phyloP scores from a whole-genome alignment of 92 coral and sea anemone species.

The Pocillopora meandrina region DNA sequence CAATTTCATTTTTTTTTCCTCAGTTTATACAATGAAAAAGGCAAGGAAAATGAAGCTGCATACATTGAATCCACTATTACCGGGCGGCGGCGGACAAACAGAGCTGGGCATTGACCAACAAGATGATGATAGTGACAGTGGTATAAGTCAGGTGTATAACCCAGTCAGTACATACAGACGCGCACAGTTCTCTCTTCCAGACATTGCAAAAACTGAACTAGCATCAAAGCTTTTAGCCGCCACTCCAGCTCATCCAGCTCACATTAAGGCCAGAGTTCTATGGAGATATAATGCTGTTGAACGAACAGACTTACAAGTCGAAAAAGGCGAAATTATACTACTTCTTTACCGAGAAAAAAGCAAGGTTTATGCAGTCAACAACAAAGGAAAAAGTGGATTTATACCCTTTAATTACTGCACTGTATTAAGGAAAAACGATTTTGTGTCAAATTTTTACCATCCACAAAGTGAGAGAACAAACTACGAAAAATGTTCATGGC shows the following conservation, averaged over 20 bases:
- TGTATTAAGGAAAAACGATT: slow-evolving; percentile 63
- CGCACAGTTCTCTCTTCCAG: slow-evolving; percentile 52
- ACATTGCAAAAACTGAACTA: slow-evolving; percentile 80
- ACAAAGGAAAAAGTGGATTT: slow-evolving; percentile 62
- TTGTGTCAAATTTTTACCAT: slow-evolving; percentile 6
- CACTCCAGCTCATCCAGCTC: slow-evolving; percentile 56
- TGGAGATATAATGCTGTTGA: slow-evolving; percentile 63
- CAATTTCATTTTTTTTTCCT: not conserved
- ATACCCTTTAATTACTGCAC: slow-evolving; percentile 84
- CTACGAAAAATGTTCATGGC: not conserved
- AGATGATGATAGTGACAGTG: slow-evolving; percentile 85
- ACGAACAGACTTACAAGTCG: slow-evolving; percentile 57
- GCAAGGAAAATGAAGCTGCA: slow-evolving; percentile 71
- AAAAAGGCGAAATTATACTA: slow-evolving; percentile 72
- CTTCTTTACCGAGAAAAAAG: slow-evolving; percentile 66
- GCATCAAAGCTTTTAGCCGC: slow-evolving; percentile 60
- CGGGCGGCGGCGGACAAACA: slow-evolving; percentile 41
- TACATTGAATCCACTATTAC: slow-evolving; percentile 55
- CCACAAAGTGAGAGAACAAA: slow-evolving; percentile 8
- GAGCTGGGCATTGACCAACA: slow-evolving; percentile 32
- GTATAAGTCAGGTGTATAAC: slow-evolving; percentile 71
- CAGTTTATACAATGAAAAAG: slow-evolving; percentile 77
- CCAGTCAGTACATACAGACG: slow-evolving; percentile 43
- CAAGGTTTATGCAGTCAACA: slow-evolving; percentile 61
- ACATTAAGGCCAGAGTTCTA: slow-evolving; percentile 63